Evolutionary conservation across 2,888 invertebrate species (phyloP), one percentile per base, ranked within the genome.

Genomic region (Corythucha ciliata): DNA sequence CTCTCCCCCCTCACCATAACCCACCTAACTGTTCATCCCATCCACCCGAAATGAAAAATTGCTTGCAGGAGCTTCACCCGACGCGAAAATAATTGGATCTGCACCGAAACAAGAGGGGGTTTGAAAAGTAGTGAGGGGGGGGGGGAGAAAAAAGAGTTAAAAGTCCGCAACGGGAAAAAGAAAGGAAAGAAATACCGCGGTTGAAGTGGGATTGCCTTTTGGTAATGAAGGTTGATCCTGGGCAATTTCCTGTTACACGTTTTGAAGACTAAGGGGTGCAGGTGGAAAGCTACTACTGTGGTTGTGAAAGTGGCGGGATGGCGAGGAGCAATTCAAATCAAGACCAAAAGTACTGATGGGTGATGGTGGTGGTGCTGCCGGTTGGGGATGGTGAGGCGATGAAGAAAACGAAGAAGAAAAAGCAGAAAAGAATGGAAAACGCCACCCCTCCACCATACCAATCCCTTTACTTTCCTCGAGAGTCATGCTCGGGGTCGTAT

Each of bases 401-500:
- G 18, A 44, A 41, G 42, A 29, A 46, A 34, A 50, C 33, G 18
- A 14, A 6, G 18, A 44, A 41, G 42, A 29, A 46, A 34, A 50
- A 33, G 18, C 32, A 50, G 36, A 32, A 29, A 36, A 45, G 40
- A 45, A 52, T 52, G 47, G 51, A n/a, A n/a, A n/a, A n/a, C n/a
- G n/a, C n/a, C n/a, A n/a, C n/a, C n/a, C n/a, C n/a, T n/a, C n/a
- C n/a, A n/a, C n/a, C n/a, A n/a, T n/a, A n/a, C n/a, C n/a, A n/a
- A n/a, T n/a, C n/a, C n/a, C n/a, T n/a, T n/a, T n/a, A n/a, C n/a
- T n/a, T n/a, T n/a, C n/a, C n/a, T n/a, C n/a, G n/a, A n/a, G 66
- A 68, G 66, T 67, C 66, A 69, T 68, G 68, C 66, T 68, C 67
- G 67, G 72, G 73, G 74, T 78, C 77, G 82, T 83, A 83, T 81